Evolutionary conservation across 23 tunicate genomes (phyloP), one percentile per base, ranked within the genome.

Genomic region (Trididemnum miniatum): DNA sequence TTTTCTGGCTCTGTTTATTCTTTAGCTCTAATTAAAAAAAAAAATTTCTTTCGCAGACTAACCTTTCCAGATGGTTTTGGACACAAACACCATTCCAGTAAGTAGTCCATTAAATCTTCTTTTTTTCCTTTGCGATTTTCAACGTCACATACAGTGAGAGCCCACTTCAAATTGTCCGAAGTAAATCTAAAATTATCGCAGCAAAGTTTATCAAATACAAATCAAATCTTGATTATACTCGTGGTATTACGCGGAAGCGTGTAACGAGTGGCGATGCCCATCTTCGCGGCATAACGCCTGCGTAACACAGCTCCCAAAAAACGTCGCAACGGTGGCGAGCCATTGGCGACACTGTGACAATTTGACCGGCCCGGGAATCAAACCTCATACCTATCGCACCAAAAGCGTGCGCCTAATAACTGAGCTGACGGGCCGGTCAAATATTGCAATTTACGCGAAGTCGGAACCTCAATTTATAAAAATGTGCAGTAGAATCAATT

Each of bases 41-140:
- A n/a, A n/a, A n/a, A n/a, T n/a, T n/a, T n/a, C n/a, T n/a, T n/a
- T n/a, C n/a, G n/a, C n/a, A 33, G 32, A 32, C 75, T 20, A 20
- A 85, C 89, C 84, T 89, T 89, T 28, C 86, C 91, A 1, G 85
- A 77, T 36, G 97, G 91, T 77, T 86, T 77, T 15, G 97, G 97
- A 49, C 85, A 77, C 38, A 91, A 36, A 71, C 87, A 85, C 97
- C 97, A 91, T 0, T 82, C 91, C 81, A 91, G 38, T 12, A 91
- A 60, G 3, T 31, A 31, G 39, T 91, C 91, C 32, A 91, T 91
- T 59, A 86, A 52, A 24, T 82, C 87, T n/a, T 91, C 97, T 36
- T 90, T 90, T 22, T 82, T 91, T 51, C 80, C 80, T 31, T 69
- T 77, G 32, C 35, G 60, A 36, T 36, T 64, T 9, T 80, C 79